phyloP scores from a whole-genome alignment of 2,888 invertebrate species.

The Tachina lurida region DNA sequence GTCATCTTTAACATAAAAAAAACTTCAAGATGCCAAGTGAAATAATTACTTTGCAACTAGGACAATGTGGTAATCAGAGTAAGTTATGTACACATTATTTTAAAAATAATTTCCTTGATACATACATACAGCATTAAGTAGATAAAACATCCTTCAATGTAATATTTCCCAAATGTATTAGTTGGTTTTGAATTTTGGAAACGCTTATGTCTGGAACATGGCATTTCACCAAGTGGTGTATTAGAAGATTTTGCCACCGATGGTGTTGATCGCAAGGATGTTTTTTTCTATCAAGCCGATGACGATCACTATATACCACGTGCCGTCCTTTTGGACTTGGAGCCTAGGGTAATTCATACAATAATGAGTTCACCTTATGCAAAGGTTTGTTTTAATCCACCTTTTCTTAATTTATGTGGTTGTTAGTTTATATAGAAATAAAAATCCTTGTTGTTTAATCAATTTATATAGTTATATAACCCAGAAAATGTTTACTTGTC shows the following conservation, averaged over 20 bases:
- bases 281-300: slow-evolving; percentile 98
- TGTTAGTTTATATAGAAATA: slow-evolving; percentile 35
- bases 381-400: slow-evolving; percentile 85
- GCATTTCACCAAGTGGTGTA: slow-evolving; percentile 98
- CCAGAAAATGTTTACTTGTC: slow-evolving; percentile 98
- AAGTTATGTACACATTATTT: slow-evolving; percentile 79
- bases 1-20: slow-evolving; percentile 5
- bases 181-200: slow-evolving; percentile 99
- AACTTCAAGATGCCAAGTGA: slow-evolving; percentile 91
- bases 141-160: neutral
- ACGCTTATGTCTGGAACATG: slow-evolving; percentile 97
- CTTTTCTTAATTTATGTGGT: neutral
- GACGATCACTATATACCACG: slow-evolving; percentile 99
- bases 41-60: slow-evolving; percentile 99
- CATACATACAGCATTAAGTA: neutral
- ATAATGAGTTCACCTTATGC: slow-evolving; percentile 98
- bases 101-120: neutral
- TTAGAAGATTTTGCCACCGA: slow-evolving; percentile 95
- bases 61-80: slow-evolving; percentile 99
- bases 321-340: slow-evolving; percentile 96
- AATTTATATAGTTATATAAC: slow-evolving; percentile 90
- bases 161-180: slow-evolving; percentile 77
- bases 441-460: neutral
- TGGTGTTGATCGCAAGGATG: slow-evolving; percentile 98
- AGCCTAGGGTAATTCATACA: slow-evolving; percentile 98